Percentiles rank a stretch among this genome's conserved stretches.
Evolutionary conservation across 2,797 vertebrate genomes (phyloP).

Genomic region (Sciurus carolinensis): DNA sequence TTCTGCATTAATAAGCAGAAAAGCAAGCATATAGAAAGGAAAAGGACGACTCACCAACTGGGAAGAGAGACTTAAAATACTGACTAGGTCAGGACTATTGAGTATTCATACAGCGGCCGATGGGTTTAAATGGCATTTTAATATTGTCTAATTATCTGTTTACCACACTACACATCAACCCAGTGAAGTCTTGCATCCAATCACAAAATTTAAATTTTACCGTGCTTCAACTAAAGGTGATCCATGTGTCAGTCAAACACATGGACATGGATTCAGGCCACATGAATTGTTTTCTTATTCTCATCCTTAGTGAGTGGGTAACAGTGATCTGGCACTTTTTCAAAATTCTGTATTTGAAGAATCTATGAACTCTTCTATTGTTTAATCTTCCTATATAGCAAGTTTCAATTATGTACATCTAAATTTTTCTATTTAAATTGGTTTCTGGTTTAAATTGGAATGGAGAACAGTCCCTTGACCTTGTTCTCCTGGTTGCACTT

Average conservation of each 20-base stretch:
- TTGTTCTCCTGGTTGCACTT: not conserved
- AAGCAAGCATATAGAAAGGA: not conserved
- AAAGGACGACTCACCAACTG: not conserved
- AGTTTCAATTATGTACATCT: not conserved
- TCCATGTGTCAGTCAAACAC: not conserved
- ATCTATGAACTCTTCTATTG: not conserved
- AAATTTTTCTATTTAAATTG: not conserved
- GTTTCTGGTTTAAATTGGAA: not conserved
- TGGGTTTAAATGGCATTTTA: conserved; percentile 6
- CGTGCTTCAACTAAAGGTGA: not conserved
- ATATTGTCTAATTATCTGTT: conserved; percentile 8
- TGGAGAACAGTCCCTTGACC: not conserved
- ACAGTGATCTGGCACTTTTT: not conserved
- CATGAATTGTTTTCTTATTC: not conserved
- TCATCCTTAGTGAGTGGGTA: not conserved
- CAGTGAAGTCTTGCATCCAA: not conserved
- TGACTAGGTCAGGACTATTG: not conserved
- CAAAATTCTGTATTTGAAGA: not conserved
- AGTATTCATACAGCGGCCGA: not conserved
- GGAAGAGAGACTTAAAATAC: conserved; percentile 12
- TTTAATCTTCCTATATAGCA: not conserved
- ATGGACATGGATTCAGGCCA: not conserved
- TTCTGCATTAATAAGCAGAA: not conserved
- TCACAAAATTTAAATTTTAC: conserved; percentile 27
- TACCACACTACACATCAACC: not conserved